phyloP scores from a whole-genome alignment of 2,888 invertebrate genomes.

The Empis stercorea region DNA sequence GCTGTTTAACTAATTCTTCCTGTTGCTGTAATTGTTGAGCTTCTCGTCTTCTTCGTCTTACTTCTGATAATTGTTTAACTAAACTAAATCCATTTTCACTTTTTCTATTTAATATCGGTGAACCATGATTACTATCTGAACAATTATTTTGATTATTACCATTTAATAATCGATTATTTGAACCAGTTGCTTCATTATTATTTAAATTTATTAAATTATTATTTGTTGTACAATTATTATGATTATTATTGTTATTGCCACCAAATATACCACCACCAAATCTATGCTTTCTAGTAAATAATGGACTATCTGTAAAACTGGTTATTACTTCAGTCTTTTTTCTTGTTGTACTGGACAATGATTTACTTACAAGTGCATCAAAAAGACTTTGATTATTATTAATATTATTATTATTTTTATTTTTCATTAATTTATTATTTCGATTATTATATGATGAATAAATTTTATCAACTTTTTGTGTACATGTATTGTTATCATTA shows the following conservation, averaged over 20 bases:
- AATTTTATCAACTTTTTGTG: neutral
- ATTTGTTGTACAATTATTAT: conserved; percentile 9
- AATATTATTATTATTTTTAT: neutral
- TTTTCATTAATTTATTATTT: neutral
- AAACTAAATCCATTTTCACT: conserved; percentile 33
- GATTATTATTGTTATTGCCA: conserved; percentile 10
- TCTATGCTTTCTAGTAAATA: conserved; percentile 36
- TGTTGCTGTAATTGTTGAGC: conserved; percentile 12
- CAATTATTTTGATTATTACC: conserved; percentile 11
- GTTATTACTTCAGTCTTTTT: conserved; percentile 36
- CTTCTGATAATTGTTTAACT: conserved; percentile 34
- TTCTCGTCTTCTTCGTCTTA: conserved; percentile 32
- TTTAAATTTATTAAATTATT: conserved; percentile 4
- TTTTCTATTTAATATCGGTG: conserved; percentile 29
- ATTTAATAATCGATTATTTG: conserved; percentile 9
- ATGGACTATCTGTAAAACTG: conserved; percentile 36
- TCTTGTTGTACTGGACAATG: conserved; percentile 9
- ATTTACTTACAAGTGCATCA: conserved; percentile 10
- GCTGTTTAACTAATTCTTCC: neutral
- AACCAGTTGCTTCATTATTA: conserved; percentile 5
- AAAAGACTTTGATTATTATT: conserved; percentile 8
- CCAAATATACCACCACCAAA: conserved; percentile 30
- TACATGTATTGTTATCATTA: conserved; percentile 2
- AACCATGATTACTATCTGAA: conserved; percentile 23
- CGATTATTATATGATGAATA: neutral